These are phyloP conservation scores for Erpornis zantholeuca DNA, from an alignment of 2,113 vertebrate species.

Conservation along the genomic window DNA sequence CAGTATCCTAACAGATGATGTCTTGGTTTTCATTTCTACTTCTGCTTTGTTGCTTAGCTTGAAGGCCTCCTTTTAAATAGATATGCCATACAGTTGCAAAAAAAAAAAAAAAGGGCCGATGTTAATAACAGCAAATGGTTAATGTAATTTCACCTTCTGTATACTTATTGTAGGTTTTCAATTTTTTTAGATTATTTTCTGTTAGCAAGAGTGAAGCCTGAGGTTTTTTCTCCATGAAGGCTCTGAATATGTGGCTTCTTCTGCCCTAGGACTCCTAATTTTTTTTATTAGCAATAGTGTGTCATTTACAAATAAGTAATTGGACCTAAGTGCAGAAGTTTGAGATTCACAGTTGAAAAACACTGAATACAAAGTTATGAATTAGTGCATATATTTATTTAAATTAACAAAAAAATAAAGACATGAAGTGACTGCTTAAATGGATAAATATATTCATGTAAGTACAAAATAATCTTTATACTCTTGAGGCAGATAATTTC, in stretches of 20 bases:
- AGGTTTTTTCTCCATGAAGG: neutral
- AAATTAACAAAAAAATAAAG: neutral
- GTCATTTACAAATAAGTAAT: neutral
- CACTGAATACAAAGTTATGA: neutral
- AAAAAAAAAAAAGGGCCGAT: neutral
- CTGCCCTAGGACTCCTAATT: neutral
- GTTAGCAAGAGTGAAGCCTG: neutral
- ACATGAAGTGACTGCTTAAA: neutral
- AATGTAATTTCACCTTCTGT: neutral
- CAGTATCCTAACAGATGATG: neutral
- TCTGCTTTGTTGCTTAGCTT: neutral
- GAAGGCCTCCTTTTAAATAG: neutral
- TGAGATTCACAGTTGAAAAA: neutral
- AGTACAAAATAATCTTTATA: neutral
- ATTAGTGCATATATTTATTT: neutral
- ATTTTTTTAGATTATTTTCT: neutral
- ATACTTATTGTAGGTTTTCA: neutral
- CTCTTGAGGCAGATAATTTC: neutral
- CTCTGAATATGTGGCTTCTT: neutral
- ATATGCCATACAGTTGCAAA: neutral
- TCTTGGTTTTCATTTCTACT: conserved; percentile 1
- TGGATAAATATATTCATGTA: neutral
- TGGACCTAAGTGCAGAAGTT: neutral
- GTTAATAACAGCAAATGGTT: neutral
- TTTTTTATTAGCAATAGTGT: neutral